A percentile compares a stretch with the other conserved stretches of the same genome.
phyloP scores from a whole-genome alignment of 2,888 invertebrate species.

The Sisyra nigra region DNA sequence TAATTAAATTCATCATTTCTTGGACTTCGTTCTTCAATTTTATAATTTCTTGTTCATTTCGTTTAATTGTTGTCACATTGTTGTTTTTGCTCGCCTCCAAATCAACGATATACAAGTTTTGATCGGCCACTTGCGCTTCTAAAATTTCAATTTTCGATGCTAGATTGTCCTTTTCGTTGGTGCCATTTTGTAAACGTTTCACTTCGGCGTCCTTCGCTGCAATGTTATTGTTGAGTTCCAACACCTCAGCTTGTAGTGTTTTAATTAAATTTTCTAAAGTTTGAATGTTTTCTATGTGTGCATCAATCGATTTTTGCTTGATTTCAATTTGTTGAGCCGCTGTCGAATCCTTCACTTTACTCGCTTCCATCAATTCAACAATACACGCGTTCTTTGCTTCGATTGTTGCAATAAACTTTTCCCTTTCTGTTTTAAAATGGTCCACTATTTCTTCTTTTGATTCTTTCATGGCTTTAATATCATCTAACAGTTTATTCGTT shows the following conservation, averaged over 20 bases:
- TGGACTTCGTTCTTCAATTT: constrained; percentile 40
- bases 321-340: constrained; percentile 19
- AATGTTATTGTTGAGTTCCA: constrained; percentile 15
- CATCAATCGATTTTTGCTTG: constrained; percentile 14
- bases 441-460: too few relatives aligned
- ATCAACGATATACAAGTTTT: constrained; percentile 20
- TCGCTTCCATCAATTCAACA: too few relatives aligned
- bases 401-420: too few relatives aligned
- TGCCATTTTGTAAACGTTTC: constrained; percentile 9
- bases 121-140: constrained; percentile 24
- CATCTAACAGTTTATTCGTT: constrained; percentile 16
- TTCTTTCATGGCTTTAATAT: too few relatives aligned
- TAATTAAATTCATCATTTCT: constrained; percentile 53
- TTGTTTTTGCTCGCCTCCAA: constrained; percentile 6
- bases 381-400: too few relatives aligned
- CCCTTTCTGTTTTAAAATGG: too few relatives aligned
- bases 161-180: constrained; percentile 13
- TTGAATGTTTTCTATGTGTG: too few relatives aligned
- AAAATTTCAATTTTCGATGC: constrained; percentile 10
- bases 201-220: constrained; percentile 14
- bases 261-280: too few relatives aligned
- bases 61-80: constrained; percentile 9
- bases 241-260: constrained; percentile 11
- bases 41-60: constrained; percentile 18
- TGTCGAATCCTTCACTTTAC: constrained; percentile 20